Evolutionary conservation across 2,797 vertebrate genomes (phyloP).

Genomic region (Bradypus variegatus): DNA sequence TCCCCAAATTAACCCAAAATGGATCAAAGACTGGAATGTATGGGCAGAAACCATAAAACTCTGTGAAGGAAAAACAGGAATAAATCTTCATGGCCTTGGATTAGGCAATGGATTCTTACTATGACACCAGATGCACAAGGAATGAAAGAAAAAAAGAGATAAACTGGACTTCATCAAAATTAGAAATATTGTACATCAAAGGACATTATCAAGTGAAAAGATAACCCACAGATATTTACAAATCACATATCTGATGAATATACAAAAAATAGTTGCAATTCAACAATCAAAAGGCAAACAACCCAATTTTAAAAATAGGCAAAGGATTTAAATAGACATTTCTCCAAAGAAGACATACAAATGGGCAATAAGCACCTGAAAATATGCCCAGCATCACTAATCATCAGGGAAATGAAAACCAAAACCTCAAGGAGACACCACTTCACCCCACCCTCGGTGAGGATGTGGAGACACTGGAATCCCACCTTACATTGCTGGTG

Average conservation of each 20-base stretch:
- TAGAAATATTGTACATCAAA: not conserved
- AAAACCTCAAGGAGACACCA: too few relatives aligned
- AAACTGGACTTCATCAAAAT: not conserved
- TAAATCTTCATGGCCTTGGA: not conserved
- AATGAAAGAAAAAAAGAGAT: not conserved
- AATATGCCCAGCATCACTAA: too few relatives aligned
- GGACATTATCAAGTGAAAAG: not conserved
- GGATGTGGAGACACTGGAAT: not conserved
- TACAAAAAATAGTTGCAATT: not conserved
- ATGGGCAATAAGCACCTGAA: too few relatives aligned
- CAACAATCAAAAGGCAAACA: too few relatives aligned
- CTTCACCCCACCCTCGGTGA: not conserved
- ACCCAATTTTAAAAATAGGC: not conserved
- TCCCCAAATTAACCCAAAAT: not conserved
- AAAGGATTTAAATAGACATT: not conserved
- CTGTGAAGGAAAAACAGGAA: not conserved
- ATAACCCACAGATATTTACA: not conserved
- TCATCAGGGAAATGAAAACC: too few relatives aligned
- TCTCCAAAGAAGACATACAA: too few relatives aligned
- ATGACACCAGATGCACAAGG: not conserved
- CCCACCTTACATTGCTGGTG: fast-evolving
- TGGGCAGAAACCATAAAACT: not conserved
- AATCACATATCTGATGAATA: not conserved
- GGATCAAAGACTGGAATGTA: not conserved
- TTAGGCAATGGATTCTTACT: not conserved